phyloP scores from a whole-genome alignment of 2,113 vertebrate genomes.

The Casuarius casuarius region DNA sequence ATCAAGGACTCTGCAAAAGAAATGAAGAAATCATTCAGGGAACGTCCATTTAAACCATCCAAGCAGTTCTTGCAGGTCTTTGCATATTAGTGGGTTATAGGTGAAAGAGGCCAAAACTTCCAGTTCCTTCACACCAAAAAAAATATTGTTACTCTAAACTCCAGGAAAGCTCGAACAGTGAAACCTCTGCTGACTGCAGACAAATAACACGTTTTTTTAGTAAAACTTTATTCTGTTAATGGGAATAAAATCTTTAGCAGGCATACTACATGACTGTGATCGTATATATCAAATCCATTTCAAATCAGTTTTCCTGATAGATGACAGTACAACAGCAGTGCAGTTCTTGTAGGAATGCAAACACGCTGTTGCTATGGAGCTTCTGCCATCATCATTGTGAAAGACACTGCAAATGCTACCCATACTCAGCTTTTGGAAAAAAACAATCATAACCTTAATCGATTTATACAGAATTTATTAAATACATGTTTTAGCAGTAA shows the following conservation, averaged over 20 bases:
- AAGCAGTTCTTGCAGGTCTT: background rate
- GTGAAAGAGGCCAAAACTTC: background rate
- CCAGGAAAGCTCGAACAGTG: background rate
- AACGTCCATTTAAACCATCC: background rate
- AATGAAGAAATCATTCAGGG: background rate
- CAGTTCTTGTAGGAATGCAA: conserved; percentile 8
- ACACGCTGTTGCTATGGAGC: conserved; percentile 52
- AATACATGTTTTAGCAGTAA: background rate
- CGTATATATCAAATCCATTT: conserved; percentile 12
- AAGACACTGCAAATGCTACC: background rate
- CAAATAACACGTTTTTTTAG: background rate
- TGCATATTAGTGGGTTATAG: background rate
- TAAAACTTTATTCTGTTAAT: background rate
- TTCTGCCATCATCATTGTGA: conserved; percentile 6
- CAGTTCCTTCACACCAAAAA: background rate
- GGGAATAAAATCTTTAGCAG: background rate
- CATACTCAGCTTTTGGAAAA: background rate
- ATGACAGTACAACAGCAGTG: background rate
- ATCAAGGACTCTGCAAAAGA: background rate
- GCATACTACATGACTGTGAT: conserved; percentile 1
- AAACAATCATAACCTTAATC: background rate
- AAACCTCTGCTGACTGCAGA: background rate
- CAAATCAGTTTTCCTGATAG: conserved; percentile 30
- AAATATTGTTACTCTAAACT: background rate
- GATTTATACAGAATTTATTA: background rate